Conservation (phyloP, 2,888 invertebrate species). For the Ametastegia equiseti region DNA sequence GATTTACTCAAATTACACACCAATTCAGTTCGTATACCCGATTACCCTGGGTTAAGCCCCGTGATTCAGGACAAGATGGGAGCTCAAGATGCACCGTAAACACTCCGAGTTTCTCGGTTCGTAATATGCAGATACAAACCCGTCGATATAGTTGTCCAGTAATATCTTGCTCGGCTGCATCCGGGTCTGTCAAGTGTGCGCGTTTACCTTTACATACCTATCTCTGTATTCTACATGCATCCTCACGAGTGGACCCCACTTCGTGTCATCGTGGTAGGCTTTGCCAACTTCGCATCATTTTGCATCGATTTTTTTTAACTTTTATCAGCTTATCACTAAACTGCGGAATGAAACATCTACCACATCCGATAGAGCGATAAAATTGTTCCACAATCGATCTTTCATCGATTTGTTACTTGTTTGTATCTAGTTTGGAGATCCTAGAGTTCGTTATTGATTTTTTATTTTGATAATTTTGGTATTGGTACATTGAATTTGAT, state of each 20-base stretch:
- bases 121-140: constrained; percentile 41
- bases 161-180: constrained; percentile 41
- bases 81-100: constrained; percentile 26
- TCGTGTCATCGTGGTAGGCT: constrained; percentile 21
- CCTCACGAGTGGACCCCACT: not conserved
- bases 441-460: not conserved
- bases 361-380: not conserved
- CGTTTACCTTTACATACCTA: not conserved
- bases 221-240: constrained; percentile 3
- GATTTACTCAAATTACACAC: constrained; percentile 31
- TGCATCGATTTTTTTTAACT: constrained; percentile 15
- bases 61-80: constrained; percentile 31
- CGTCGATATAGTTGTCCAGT: constrained; percentile 38
- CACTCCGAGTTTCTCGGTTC: not conserved
- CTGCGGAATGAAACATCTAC: not conserved
- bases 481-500: not conserved
- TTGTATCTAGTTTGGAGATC: not conserved
- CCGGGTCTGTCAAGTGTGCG: constrained; percentile 41
- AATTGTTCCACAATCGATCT: not conserved
- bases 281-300: constrained; percentile 8
- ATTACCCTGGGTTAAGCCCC: constrained; percentile 9
- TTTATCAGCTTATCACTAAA: not conserved
- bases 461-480: not conserved
- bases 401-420: not conserved
- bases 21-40: constrained; percentile 3